Conservation (phyloP, 2,113 vertebrate genomes). For the Callorhinus ursinus region DNA sequence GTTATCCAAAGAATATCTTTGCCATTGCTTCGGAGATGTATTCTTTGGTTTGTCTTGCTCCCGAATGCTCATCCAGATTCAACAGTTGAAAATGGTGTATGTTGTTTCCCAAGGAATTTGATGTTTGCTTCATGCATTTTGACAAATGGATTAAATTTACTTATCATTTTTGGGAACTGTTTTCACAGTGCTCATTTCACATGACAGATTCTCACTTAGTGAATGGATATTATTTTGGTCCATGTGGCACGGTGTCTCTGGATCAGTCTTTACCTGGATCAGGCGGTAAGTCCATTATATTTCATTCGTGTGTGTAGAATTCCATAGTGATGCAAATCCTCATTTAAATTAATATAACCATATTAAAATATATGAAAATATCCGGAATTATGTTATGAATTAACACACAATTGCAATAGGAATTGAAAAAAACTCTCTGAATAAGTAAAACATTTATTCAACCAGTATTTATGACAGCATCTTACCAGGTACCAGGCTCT, state of each 20-base stretch:
- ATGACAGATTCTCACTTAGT: neutral
- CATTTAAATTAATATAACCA: conserved; percentile 37
- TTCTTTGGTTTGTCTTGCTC: neutral
- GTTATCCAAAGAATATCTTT: conserved; percentile 18
- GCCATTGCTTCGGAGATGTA: neutral
- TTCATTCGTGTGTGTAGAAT: neutral
- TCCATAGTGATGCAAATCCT: neutral
- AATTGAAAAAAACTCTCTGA: conserved; percentile 8
- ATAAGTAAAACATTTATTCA: neutral
- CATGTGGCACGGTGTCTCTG: neutral
- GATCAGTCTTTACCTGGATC: neutral
- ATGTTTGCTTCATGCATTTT: conserved; percentile 35
- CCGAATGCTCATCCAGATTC: neutral
- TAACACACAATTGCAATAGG: neutral
- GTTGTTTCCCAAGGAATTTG: conserved; percentile 2
- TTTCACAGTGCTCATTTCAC: conserved; percentile 5
- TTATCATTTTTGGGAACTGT: neutral
- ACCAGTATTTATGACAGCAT: neutral
- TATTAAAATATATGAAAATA: neutral
- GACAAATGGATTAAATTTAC: conserved; percentile 16
- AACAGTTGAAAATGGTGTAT: neutral
- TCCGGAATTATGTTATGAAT: conserved; percentile 25
- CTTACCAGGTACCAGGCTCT: neutral
- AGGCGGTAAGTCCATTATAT: neutral
- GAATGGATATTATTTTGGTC: neutral